These are phyloP conservation scores for Scrobipalpa costella DNA, from an alignment of 2,888 invertebrate species.

Conservation along the genomic window DNA sequence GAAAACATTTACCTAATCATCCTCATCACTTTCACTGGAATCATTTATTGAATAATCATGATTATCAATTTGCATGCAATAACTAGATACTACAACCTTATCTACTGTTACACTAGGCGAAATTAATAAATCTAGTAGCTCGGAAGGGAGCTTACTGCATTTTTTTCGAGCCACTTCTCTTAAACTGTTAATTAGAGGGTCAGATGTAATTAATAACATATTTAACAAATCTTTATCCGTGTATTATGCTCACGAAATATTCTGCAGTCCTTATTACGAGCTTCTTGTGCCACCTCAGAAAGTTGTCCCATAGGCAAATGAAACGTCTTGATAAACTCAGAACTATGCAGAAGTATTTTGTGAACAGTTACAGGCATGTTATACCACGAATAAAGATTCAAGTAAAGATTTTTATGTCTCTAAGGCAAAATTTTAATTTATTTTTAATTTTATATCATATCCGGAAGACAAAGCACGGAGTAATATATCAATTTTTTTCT, in stretches of 20 bases:
- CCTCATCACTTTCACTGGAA: neutral
- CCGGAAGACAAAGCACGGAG: neutral
- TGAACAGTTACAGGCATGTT: neutral
- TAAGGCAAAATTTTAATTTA: neutral
- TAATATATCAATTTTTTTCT: neutral
- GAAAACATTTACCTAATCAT: neutral
- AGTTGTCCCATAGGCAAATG: neutral
- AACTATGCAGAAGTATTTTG: neutral
- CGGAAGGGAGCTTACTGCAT: neutral
- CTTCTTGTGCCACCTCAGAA: neutral
- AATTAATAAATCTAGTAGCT: neutral
- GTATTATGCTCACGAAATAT: neutral
- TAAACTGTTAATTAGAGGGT: neutral
- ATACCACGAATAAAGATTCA: neutral
- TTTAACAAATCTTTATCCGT: neutral
- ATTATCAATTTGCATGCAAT: neutral
- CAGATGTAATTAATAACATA: neutral
- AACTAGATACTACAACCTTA: neutral
- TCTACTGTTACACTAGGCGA: neutral
- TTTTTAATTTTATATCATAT: neutral
- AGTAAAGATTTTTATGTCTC: neutral
- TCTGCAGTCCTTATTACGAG: neutral
- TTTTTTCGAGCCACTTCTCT: neutral
- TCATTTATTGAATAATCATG: neutral
- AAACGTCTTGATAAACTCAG: neutral